Conservation (phyloP, 2,113 vertebrate species). For the Pelusios castaneus region DNA sequence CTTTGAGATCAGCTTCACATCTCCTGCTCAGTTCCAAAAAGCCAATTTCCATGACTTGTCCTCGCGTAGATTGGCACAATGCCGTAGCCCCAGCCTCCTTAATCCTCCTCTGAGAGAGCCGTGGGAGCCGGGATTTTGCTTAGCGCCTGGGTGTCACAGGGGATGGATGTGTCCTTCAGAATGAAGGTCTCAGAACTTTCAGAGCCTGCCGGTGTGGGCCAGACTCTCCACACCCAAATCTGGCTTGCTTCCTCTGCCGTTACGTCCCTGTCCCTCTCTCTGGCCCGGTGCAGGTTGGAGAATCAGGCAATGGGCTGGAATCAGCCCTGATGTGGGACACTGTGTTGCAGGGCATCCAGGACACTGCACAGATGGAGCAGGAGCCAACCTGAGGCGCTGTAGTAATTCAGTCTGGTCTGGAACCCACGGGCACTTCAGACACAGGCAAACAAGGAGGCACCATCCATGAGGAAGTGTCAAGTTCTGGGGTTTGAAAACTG, state of each 20-base stretch:
- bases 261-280: background rate
- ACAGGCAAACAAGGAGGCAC: no score
- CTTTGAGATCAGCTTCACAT: background rate
- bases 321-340: background rate
- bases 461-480: no score
- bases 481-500: no score
- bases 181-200: background rate
- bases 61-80: background rate
- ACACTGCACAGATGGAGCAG: no score
- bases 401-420: no score
- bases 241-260: background rate
- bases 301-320: no score
- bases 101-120: background rate
- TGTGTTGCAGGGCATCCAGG: no score
- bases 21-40: rapidly evolving
- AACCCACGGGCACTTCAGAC: no score
- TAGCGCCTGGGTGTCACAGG: no score
- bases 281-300: no score
- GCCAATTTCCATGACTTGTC: rapidly evolving
- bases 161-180: background rate
- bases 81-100: rapidly evolving
- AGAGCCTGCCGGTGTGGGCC: background rate
- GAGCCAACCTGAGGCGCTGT: no score
- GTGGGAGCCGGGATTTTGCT: background rate
- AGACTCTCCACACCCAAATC: background rate